Evolutionary conservation across 2,888 invertebrate genomes (phyloP).

Genomic region (Drosophila koepferae): DNA sequence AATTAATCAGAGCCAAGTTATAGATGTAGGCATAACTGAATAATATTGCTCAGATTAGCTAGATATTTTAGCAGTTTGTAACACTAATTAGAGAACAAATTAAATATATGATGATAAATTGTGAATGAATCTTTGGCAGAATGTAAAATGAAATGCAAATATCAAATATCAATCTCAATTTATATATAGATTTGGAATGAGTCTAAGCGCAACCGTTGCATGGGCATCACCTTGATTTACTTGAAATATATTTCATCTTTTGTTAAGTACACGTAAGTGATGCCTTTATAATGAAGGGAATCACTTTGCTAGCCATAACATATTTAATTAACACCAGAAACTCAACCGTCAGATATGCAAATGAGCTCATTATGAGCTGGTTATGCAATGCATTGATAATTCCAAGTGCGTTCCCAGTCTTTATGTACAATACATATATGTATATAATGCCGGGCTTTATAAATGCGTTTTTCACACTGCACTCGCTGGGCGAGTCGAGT

Average conservation of each 20-base stretch:
- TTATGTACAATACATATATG: neutral
- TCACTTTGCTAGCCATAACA: conserved; percentile 34
- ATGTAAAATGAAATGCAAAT: too few species aligned
- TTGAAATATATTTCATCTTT: neutral
- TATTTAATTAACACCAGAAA: conserved; percentile 52
- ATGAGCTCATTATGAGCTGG: conserved; percentile 71
- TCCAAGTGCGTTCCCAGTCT: conserved; percentile 35
- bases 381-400: conserved; percentile 59
- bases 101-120: neutral
- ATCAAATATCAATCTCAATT: too few species aligned
- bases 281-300: conserved; percentile 18
- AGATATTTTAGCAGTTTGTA: neutral
- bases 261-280: neutral
- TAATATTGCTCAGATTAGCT: neutral
- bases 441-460: neutral
- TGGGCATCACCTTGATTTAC: neutral
- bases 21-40: neutral
- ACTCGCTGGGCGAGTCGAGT: conserved; percentile 24
- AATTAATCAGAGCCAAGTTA: neutral
- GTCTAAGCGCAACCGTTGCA: too few species aligned
- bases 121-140: neutral
- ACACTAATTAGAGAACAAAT: neutral
- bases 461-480: neutral
- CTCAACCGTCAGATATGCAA: conserved; percentile 49
- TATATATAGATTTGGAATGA: too few species aligned